Conservation (phyloP, 2,888 invertebrate genomes). For the Hirtodrosophila alboralis region DNA sequence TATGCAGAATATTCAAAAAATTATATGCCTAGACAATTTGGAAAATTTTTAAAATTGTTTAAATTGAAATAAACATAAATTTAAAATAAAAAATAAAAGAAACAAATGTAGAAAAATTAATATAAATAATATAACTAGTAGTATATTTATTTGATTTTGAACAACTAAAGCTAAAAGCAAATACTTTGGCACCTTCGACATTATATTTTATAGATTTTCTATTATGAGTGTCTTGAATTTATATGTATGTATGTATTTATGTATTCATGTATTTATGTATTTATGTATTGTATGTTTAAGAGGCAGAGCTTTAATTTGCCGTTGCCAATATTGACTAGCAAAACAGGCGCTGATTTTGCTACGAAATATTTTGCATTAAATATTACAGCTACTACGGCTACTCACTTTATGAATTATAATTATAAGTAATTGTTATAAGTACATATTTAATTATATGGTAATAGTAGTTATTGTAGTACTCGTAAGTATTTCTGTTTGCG, state of each 20-base stretch:
- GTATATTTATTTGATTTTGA: conserved; percentile 62
- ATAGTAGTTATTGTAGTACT: conserved; percentile 69
- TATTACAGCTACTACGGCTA: conserved; percentile 64
- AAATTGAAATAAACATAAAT: conserved; percentile 7
- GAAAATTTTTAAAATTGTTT: neutral
- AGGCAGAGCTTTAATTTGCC: conserved; percentile 17
- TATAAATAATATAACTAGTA: conserved; percentile 47
- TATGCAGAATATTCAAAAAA: conserved; percentile 1
- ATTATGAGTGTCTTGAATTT: conserved; percentile 25
- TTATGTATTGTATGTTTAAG: conserved; percentile 11
- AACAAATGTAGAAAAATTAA: conserved; percentile 28
- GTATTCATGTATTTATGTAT: conserved; percentile 6
- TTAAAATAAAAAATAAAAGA: conserved; percentile 4
- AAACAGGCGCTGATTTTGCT: conserved; percentile 67
- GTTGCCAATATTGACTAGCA: conserved; percentile 62
- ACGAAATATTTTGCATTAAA: conserved; percentile 56
- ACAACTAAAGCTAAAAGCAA: conserved; percentile 73
- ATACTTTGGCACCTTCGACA: conserved; percentile 77
- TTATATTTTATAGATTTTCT: conserved; percentile 44
- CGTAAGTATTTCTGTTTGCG: conserved; percentile 53
- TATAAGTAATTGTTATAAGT: conserved; percentile 18
- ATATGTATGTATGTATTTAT: conserved; percentile 12
- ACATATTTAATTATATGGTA: conserved; percentile 33
- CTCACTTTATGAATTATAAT: conserved; percentile 36
- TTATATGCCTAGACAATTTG: neutral